Conservation (phyloP, 2,113 vertebrate genomes). For the Actenoides hombroni region DNA sequence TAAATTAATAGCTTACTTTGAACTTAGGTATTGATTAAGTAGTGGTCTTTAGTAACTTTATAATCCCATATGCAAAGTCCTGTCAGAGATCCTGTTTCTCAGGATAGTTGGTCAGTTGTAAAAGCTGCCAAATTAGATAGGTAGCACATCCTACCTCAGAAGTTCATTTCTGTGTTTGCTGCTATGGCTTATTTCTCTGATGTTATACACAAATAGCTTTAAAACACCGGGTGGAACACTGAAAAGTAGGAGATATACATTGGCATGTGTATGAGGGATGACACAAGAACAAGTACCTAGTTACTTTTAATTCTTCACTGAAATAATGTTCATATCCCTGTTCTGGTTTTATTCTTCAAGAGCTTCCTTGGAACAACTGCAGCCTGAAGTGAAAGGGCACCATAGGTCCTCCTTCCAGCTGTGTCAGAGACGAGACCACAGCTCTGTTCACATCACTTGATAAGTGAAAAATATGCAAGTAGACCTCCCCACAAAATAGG, state of each 20-base stretch:
- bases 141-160: not conserved
- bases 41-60: not conserved
- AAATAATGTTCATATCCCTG: fast-evolving
- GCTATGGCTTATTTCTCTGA: not conserved
- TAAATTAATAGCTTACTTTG: not conserved
- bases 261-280: not conserved
- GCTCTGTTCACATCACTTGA: not conserved
- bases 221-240: not conserved
- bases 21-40: not conserved
- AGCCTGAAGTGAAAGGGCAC: not conserved
- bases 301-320: not conserved
- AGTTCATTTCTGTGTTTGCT: not conserved
- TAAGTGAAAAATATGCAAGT: not conserved
- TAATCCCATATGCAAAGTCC: fast-evolving
- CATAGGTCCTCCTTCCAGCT: not conserved
- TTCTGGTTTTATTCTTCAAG: not conserved
- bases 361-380: not conserved
- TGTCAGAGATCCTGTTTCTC: not conserved
- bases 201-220: not conserved
- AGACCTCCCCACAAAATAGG: not conserved
- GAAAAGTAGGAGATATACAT: not conserved
- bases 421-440: not conserved
- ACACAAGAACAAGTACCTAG: not conserved
- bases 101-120: not conserved
- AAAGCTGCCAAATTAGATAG: not conserved